A percentile compares a stretch with the other conserved stretches of the same genome.
Conservation (phyloP, 2,797 vertebrate genomes). For the Xerus rutilus region DNA sequence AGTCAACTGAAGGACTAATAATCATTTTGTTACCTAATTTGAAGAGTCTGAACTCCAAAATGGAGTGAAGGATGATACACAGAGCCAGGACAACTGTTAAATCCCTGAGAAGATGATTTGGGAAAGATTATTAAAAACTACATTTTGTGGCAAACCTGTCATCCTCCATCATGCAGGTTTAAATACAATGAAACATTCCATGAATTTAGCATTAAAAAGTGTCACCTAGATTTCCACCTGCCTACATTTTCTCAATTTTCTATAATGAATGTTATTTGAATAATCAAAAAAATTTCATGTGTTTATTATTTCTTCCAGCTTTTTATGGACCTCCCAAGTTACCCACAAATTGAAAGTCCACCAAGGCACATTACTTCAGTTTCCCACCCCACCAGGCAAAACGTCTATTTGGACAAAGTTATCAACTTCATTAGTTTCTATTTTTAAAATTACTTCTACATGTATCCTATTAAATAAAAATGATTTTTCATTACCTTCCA, state of each 20-base stretch:
- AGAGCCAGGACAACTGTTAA: slow-evolving; percentile 1
- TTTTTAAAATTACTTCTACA: slow-evolving; percentile 60
- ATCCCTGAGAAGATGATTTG: slow-evolving; percentile 35
- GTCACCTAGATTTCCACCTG: slow-evolving; percentile 34
- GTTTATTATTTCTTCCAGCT: slow-evolving; percentile 55
- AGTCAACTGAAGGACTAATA: slow-evolving; percentile 27
- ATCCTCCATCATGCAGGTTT: slow-evolving; percentile 23
- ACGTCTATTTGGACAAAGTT: slow-evolving; percentile 52
- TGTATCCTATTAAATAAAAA: slow-evolving; percentile 20
- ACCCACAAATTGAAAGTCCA: slow-evolving; percentile 61
- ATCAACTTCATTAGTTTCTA: slow-evolving; percentile 49
- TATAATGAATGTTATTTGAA: slow-evolving; percentile 35
- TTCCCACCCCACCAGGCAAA: slow-evolving; percentile 49
- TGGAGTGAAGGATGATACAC: slow-evolving; percentile 22
- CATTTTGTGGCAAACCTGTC: slow-evolving; percentile 31
- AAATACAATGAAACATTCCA: slow-evolving; percentile 46
- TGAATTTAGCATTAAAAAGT: slow-evolving; percentile 59
- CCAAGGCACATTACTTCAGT: slow-evolving; percentile 13
- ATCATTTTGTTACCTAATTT: slow-evolving; percentile 22
- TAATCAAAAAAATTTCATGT: slow-evolving; percentile 60
- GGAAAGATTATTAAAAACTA: slow-evolving; percentile 45
- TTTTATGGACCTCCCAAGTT: slow-evolving; percentile 45
- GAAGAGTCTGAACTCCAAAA: slow-evolving; percentile 35
- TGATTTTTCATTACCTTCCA: slow-evolving; percentile 35
- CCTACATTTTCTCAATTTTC: slow-evolving; percentile 45